Evolutionary conservation across 2,113 vertebrate genomes (phyloP).

Genomic region (Crocuta crocuta): DNA sequence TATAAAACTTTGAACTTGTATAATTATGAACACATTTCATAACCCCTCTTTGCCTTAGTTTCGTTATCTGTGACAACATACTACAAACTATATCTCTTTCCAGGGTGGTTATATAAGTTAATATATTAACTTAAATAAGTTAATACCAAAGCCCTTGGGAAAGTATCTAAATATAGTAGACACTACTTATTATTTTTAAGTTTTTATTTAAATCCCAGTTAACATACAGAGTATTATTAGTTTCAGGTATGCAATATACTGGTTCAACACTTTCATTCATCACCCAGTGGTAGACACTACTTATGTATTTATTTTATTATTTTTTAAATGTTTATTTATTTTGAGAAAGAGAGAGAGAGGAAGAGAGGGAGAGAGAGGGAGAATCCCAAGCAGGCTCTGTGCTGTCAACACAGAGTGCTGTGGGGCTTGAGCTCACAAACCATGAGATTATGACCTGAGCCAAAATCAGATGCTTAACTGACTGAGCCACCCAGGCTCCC

Average conservation of each 20-base stretch:
- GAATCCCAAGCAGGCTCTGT: no score
- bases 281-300: background rate
- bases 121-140: background rate
- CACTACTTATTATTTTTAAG: background rate
- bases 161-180: background rate
- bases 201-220: background rate
- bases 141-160: background rate
- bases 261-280: background rate
- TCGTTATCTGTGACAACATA: background rate
- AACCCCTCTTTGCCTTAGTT: background rate
- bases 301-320: background rate
- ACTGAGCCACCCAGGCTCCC: no score
- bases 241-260: background rate
- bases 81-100: background rate
- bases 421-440: no score
- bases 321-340: background rate
- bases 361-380: no score
- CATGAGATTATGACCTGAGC: no score
- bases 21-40: background rate
- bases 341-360: no score
- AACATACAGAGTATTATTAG: background rate
- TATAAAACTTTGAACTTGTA: background rate
- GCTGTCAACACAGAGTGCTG: no score
- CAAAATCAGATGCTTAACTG: no score
- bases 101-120: background rate